Conservation (phyloP, 1,140 invertebrate genomes). For the Dufourea novaeangliae region DNA sequence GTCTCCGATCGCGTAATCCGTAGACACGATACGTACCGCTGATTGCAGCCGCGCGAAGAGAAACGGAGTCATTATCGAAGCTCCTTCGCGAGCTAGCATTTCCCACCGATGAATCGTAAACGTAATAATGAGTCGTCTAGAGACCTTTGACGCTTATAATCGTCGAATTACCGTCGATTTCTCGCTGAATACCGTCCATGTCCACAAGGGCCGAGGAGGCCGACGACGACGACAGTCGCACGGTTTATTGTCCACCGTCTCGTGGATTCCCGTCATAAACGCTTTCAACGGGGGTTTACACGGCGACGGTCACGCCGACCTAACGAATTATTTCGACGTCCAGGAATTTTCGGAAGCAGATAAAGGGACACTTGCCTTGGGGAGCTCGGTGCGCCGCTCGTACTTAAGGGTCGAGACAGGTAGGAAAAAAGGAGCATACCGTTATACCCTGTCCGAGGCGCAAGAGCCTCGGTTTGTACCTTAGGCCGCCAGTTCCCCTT, state of each 20-base stretch:
- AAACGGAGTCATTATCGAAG: constrained; percentile 26
- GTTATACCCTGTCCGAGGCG: background rate
- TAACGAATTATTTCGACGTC: background rate
- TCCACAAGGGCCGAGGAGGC: no score
- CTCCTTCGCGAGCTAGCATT: constrained; percentile 6
- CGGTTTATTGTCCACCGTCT: background rate
- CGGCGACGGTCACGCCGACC: background rate
- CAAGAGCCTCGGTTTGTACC: background rate
- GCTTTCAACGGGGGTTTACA: no score
- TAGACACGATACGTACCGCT: constrained; percentile 25
- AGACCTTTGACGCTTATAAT: constrained; percentile 17
- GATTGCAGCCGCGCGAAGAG: constrained; percentile 19
- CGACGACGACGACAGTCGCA: no score
- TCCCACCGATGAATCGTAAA: constrained; percentile 31
- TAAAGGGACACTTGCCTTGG: constrained; percentile 15
- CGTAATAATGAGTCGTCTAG: background rate
- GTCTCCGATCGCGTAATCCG: constrained; percentile 55
- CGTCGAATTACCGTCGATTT: constrained; percentile 32
- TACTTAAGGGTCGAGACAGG: constrained; percentile 36
- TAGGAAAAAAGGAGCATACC: constrained; percentile 37
- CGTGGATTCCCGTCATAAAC: background rate
- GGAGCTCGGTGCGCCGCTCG: background rate
- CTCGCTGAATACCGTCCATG: background rate
- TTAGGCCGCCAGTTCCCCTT: background rate
- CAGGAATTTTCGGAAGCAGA: constrained; percentile 7